These are phyloP conservation scores for Osmoderma eremita DNA, from an alignment of 2,888 invertebrate species.

Conservation along the genomic window DNA sequence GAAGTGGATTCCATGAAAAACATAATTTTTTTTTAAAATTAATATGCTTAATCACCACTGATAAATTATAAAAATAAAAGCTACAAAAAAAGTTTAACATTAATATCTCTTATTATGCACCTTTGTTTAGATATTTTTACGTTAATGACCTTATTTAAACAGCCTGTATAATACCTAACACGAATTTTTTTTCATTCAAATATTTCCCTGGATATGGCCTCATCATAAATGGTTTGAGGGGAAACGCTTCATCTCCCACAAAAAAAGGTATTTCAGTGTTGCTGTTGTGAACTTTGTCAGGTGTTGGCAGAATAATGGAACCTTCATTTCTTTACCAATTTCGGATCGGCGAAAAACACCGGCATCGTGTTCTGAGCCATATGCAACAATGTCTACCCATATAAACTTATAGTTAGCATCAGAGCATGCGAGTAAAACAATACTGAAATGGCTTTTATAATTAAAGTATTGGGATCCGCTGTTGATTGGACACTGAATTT, in stretches of 20 bases:
- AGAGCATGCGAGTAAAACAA: constrained; percentile 18
- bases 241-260: background rate
- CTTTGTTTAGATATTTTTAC: too few species aligned
- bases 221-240: constrained; percentile 5
- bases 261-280: constrained; percentile 3
- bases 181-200: background rate
- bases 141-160: too few species aligned
- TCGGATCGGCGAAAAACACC: background rate
- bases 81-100: too few species aligned
- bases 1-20: too few species aligned
- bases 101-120: too few species aligned
- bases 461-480: constrained; percentile 34
- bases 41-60: too few species aligned
- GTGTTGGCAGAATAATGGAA: background rate
- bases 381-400: constrained; percentile 11
- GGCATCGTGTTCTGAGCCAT: background rate
- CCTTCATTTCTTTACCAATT: background rate
- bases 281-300: background rate
- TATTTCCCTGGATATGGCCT: constrained; percentile 12
- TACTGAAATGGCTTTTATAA: constrained; percentile 37
- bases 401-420: constrained; percentile 10
- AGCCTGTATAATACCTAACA: too few species aligned
- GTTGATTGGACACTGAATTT: constrained; percentile 11
- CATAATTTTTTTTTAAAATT: too few species aligned
- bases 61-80: too few species aligned